A percentile compares a stretch with the other conserved stretches of the same genome.
These are phyloP conservation scores for Podilymbus podiceps DNA, from an alignment of 2,113 vertebrate genomes.

Conservation along the genomic window DNA sequence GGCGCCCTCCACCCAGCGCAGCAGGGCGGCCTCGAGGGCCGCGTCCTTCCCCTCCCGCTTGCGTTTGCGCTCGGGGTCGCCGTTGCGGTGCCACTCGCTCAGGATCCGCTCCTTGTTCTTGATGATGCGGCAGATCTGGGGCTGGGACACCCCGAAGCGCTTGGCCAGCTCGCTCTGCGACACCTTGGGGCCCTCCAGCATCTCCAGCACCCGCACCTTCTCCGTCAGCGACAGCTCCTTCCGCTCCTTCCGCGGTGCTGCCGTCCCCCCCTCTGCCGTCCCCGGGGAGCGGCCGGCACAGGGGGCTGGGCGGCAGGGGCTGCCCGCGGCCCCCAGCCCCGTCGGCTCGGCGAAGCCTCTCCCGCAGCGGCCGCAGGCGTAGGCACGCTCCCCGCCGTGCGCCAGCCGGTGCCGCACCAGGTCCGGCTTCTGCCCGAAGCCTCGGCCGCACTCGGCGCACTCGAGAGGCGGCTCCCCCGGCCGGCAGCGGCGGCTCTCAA, in stretches of 20 bases:
- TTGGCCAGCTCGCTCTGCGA: slow-evolving; percentile 54
- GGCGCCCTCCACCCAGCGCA: slow-evolving; percentile 66
- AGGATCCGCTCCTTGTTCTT: slow-evolving; percentile 68
- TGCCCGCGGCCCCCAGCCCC: neutral
- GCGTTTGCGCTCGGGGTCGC: slow-evolving; percentile 45
- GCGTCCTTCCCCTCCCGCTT: neutral
- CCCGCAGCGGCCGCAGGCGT: neutral
- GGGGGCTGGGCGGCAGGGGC: neutral
- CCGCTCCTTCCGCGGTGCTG: neutral
- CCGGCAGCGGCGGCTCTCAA: neutral
- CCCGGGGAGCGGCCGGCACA: slow-evolving; percentile 14
- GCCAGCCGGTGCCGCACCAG: slow-evolving; percentile 74
- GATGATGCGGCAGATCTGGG: slow-evolving; percentile 37
- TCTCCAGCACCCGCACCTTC: slow-evolving; percentile 55
- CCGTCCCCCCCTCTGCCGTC: accelerated
- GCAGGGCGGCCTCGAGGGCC: slow-evolving; percentile 7
- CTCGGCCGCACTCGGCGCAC: slow-evolving; percentile 66
- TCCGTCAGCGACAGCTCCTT: slow-evolving; percentile 57
- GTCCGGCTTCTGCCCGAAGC: slow-evolving; percentile 60
- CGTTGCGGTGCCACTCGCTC: slow-evolving; percentile 32
- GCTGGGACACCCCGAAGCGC: slow-evolving; percentile 29
- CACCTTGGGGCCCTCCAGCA: slow-evolving; percentile 56
- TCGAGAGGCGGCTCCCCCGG: slow-evolving; percentile 24
- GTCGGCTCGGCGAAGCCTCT: neutral
- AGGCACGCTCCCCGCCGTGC: slow-evolving; percentile 62